These are phyloP conservation scores for Plagiodera versicolora DNA, from an alignment of 2,888 invertebrate species.

Conservation along the genomic window DNA sequence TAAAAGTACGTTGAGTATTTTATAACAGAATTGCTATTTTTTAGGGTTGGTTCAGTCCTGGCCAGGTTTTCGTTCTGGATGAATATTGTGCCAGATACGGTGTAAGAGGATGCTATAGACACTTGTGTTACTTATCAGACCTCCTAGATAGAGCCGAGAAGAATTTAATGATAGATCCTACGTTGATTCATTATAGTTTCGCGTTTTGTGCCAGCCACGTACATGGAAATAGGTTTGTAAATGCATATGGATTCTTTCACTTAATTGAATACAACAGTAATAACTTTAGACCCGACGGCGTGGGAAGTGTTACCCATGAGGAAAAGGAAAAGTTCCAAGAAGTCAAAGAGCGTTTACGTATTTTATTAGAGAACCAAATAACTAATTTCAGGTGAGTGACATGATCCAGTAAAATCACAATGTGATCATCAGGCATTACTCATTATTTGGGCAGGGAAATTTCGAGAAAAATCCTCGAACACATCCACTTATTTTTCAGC, in stretches of 20 bases:
- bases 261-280: constrained; percentile 56
- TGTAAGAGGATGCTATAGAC: constrained; percentile 94
- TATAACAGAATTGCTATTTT: too few species aligned
- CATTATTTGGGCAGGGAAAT: too few species aligned
- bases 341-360: constrained; percentile 91
- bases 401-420: too few species aligned
- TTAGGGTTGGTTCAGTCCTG: constrained; percentile 99
- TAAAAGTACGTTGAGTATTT: too few species aligned
- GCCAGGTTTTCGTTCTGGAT: constrained; percentile 97
- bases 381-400: constrained; percentile 90
- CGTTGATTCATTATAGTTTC: constrained; percentile 97
- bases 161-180: constrained; percentile 93
- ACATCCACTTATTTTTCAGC: too few species aligned
- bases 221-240: constrained; percentile 91
- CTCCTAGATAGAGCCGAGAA: constrained; percentile 94
- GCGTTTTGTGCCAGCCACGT: constrained; percentile 99
- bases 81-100: constrained; percentile 98
- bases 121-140: constrained; percentile 94
- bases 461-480: too few species aligned
- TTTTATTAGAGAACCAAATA: constrained; percentile 95
- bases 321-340: constrained; percentile 98
- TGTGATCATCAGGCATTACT: too few species aligned
- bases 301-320: constrained; percentile 97
- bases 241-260: constrained; percentile 44
- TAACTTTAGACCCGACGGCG: constrained; percentile 89